A percentile compares a stretch with the other conserved stretches of the same genome.
Evolutionary conservation across 1,140 invertebrate species (phyloP).

Genomic region (Homarus americanus): DNA sequence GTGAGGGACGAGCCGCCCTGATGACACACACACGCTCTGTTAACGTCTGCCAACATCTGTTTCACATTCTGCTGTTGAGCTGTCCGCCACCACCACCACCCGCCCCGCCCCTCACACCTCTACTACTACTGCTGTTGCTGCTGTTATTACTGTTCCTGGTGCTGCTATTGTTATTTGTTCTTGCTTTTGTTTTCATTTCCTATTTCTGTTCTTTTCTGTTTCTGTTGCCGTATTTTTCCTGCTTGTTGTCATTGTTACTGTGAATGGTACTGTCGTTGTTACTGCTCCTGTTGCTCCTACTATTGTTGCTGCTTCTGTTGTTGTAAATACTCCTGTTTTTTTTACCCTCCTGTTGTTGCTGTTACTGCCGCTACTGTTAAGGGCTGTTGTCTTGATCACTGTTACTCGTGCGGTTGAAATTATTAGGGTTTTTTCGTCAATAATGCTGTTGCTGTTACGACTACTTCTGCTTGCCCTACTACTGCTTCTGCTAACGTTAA

Average conservation of each 20-base stretch:
- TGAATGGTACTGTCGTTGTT: neutral
- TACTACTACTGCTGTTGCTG: neutral
- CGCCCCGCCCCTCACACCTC: neutral
- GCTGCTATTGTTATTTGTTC: neutral
- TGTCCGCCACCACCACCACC: neutral
- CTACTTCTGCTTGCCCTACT: no score
- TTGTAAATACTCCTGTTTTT: neutral
- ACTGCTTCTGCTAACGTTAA: no score
- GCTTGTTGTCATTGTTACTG: no score
- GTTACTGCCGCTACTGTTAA: neutral
- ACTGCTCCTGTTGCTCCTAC: neutral
- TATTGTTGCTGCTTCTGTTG: neutral
- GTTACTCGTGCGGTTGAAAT: no score
- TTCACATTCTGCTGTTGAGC: slow-evolving; percentile 4
- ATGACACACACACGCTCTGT: slow-evolving; percentile 7
- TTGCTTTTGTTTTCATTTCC: no score
- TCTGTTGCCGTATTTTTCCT: no score
- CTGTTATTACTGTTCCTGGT: neutral
- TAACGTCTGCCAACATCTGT: slow-evolving; percentile 15
- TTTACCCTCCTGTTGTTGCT: neutral
- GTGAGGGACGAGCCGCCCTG: neutral
- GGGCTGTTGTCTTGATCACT: no score
- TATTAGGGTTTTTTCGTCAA: no score
- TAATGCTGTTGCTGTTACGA: no score
- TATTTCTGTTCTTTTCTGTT: no score